Evolutionary conservation across 1,140 invertebrate species (phyloP).

Genomic region (Trachelipus rathkii): DNA sequence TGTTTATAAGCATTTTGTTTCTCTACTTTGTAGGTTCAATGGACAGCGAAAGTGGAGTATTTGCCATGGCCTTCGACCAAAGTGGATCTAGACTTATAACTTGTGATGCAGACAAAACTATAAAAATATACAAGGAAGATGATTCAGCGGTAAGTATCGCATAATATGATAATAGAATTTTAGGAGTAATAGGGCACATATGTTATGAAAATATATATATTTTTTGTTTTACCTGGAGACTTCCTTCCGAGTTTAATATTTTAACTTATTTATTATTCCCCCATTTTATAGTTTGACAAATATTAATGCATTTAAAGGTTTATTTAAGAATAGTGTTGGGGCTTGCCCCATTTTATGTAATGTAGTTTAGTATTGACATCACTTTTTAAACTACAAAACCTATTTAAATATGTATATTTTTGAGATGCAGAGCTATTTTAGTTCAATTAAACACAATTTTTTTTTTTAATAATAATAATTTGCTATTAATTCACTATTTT

Average conservation of each 20-base stretch:
- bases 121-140: slow-evolving; percentile 99
- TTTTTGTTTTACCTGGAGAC: slow-evolving; percentile 3
- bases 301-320: not conserved
- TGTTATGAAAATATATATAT: not conserved
- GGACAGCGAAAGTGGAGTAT: slow-evolving; percentile 97
- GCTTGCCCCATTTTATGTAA: not conserved
- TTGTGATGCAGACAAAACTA: slow-evolving; percentile 97
- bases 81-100: slow-evolving; percentile 90
- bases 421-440: too few relatives aligned
- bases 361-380: too few relatives aligned
- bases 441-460: too few relatives aligned
- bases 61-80: slow-evolving; percentile 90
- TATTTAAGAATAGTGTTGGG: not conserved
- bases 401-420: too few relatives aligned
- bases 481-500: too few relatives aligned
- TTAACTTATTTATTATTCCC: too few relatives aligned
- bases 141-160: slow-evolving; percentile 69
- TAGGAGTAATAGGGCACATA: not conserved
- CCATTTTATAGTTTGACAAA: not conserved
- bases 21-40: slow-evolving; percentile 72
- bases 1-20: not conserved
- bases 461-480: too few relatives aligned
- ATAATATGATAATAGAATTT: too few relatives aligned
- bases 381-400: too few relatives aligned
- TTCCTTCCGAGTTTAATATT: not conserved